Conservation (phyloP, 1,140 invertebrate species). For the Aculops lycopersici region DNA sequence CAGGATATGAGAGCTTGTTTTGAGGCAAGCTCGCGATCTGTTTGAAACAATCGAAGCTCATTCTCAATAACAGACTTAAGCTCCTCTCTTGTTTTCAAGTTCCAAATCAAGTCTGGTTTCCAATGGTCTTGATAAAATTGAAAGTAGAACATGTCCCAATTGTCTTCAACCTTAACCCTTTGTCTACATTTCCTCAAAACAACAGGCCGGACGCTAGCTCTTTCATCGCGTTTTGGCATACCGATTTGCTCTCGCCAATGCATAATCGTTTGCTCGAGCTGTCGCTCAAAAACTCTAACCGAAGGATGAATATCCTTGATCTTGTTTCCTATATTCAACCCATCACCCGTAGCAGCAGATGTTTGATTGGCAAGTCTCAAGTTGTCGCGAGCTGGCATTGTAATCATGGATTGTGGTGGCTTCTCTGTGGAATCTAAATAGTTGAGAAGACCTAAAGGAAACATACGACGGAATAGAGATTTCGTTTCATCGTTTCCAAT, state of each 20-base stretch:
- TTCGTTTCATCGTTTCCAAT: slow-evolving; percentile 70
- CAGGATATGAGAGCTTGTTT: slow-evolving; percentile 47
- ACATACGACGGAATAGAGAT: slow-evolving; percentile 48
- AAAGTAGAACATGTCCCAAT: slow-evolving; percentile 78
- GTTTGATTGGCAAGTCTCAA: slow-evolving; percentile 9
- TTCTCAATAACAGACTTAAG: slow-evolving; percentile 62
- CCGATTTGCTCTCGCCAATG: slow-evolving; percentile 57
- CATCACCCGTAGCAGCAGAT: slow-evolving; percentile 8
- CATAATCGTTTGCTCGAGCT: slow-evolving; percentile 35
- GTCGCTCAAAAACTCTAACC: slow-evolving; percentile 20
- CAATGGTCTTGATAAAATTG: slow-evolving; percentile 79
- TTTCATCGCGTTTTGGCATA: slow-evolving; percentile 20
- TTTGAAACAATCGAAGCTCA: slow-evolving; percentile 57
- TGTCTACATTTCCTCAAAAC: slow-evolving; percentile 49
- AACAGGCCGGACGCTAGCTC: slow-evolving; percentile 32
- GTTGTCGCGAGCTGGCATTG: slow-evolving; percentile 7
- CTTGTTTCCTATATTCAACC: slow-evolving; percentile 14
- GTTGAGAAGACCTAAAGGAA: slow-evolving; percentile 26
- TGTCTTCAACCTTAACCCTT: slow-evolving; percentile 58
- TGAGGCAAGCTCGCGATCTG: slow-evolving; percentile 50
- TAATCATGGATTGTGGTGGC: slow-evolving; percentile 5
- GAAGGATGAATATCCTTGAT: slow-evolving; percentile 9
- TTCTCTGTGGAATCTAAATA: slow-evolving; percentile 9
- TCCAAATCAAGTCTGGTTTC: slow-evolving; percentile 90
- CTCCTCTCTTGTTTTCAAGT: slow-evolving; percentile 90